Evolutionary conservation across 2,113 vertebrate genomes (phyloP), one percentile per base, ranked within the genome.

Genomic region (Myiozetetes cayanensis): DNA sequence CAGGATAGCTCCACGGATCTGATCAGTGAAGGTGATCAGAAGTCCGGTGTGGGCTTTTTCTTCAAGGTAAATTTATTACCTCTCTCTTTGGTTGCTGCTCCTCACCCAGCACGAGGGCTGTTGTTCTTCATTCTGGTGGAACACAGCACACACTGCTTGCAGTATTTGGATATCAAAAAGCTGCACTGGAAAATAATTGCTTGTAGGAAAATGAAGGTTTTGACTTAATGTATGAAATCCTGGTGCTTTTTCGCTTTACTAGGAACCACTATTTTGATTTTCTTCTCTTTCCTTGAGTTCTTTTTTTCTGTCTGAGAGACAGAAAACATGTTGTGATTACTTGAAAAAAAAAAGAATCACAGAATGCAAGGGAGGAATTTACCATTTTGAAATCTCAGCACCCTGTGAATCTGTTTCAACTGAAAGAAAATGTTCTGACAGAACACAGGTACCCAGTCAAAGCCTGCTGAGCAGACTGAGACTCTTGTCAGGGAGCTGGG

Each of bases 1-100:
- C 96, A 87, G 12, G 98, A 97, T 16, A 72, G 94, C 63, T 82
- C 97, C 1, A 87, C 92, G 0, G 98, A 98, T 33, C 61, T 98
- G 14, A 81, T 93, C 20, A 89, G 95, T 12, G 98, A 98, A 17
- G 95, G 97, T 3, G 99, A 99, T 61, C 99, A 98, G 98, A 99
- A 99, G 94, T 98, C 98, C 3, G 98, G 98, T 20, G 91, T 99
- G 10, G 99, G 99, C 13, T 99, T 99, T 97, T 99, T 99, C 98
- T 99, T 99, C 89, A 99, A 99, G 99, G 99, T 99, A 97, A 96
- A 86, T 52, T 23, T 9, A 1, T 53, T 79, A 2, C 23, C 43
- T 71, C 87, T 75, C 20, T 91, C 1, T 66, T 73, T 65, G 47
- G 30, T 73, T 33, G 10, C 53, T 74, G 70, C 68, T 75, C 24